Evolutionary conservation across 2,113 vertebrate genomes (phyloP), one percentile per base, ranked within the genome.

Genomic region (Rhegmatorhina hoffmannsi): DNA sequence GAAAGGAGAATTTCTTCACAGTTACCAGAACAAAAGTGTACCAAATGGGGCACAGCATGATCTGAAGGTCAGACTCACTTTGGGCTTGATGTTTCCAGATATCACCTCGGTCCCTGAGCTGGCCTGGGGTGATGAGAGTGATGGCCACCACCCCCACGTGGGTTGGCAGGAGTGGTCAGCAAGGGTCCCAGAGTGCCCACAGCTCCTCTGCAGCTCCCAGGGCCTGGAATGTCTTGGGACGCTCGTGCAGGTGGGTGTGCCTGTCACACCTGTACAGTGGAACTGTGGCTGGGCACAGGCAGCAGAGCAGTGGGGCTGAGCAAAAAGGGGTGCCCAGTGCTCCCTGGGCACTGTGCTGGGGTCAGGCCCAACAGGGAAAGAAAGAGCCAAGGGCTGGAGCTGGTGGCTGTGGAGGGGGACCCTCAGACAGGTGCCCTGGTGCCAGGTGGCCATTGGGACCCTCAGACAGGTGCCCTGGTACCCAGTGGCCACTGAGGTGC

Each of bases 21-120:
- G 16, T 2, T 47, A 1, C 2, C 29, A 29, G 33, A 24, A 3
- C 1, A 29, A 34, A 17, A 6, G 6, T 0, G 11, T 1, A 1
- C 1, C 7, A 13, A 28, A 3, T 2, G 4, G 17, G n/a, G 18
- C 13, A 4, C 1, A 0, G 0, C 0, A 0, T 1, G 7, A 5
- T 9, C 25, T 2, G 72, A 14, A 26, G 29, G 11, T 11, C 4
- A 3, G 34, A 3, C 10, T 34, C 2, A 0, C 38, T 34, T 20
- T 15, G 59, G 24, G 44, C 9, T 13, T 1, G 3, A 18, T 5
- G 0, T 13, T 1, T 2, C 43, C 46, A 18, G 44, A 2, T 18
- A 38, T 34, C 59, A 17, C 24, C 23, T 8, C 17, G 36, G 36
- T 24, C 13, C 1, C 0, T 3, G 24, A 33, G 26, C 36, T 17